Conservation (phyloP, 1,140 invertebrate species). For the Panagrolaimus sp. region DNA sequence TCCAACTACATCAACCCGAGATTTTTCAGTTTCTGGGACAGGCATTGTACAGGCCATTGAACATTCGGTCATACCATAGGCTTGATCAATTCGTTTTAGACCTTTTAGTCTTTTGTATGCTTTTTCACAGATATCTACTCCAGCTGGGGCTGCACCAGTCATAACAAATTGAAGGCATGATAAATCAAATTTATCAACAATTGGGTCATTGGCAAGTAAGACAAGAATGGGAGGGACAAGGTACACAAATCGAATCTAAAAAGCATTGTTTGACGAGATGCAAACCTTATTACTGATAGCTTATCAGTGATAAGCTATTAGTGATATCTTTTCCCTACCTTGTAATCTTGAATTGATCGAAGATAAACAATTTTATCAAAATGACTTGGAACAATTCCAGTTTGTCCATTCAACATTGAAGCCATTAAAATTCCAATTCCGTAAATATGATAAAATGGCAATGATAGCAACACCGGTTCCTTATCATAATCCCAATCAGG, state of each 20-base stretch:
- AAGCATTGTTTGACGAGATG: constrained; percentile 10
- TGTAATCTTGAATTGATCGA: constrained; percentile 66
- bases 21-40: background rate
- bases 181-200: constrained; percentile 44
- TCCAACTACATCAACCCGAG: background rate
- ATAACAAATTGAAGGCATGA: constrained; percentile 26
- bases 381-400: constrained; percentile 70
- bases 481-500: constrained; percentile 15
- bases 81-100: constrained; percentile 23
- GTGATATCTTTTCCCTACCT: constrained; percentile 59
- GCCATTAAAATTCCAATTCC: constrained; percentile 65
- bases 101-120: constrained; percentile 20
- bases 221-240: constrained; percentile 41
- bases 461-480: constrained; percentile 60
- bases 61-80: constrained; percentile 42
- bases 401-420: constrained; percentile 66
- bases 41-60: constrained; percentile 16
- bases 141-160: constrained; percentile 36
- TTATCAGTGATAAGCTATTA: background rate
- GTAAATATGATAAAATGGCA: constrained; percentile 81
- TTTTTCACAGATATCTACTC: constrained; percentile 31
- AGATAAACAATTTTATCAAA: constrained; percentile 71
- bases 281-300: background rate
- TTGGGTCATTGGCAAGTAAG: constrained; percentile 37
- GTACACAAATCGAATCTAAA: background rate